Percentiles rank a stretch among this genome's conserved stretches.
These are phyloP conservation scores for Sebastes trivittatus DNA, from an alignment of 2,797 vertebrate species.

Conservation along the genomic window DNA sequence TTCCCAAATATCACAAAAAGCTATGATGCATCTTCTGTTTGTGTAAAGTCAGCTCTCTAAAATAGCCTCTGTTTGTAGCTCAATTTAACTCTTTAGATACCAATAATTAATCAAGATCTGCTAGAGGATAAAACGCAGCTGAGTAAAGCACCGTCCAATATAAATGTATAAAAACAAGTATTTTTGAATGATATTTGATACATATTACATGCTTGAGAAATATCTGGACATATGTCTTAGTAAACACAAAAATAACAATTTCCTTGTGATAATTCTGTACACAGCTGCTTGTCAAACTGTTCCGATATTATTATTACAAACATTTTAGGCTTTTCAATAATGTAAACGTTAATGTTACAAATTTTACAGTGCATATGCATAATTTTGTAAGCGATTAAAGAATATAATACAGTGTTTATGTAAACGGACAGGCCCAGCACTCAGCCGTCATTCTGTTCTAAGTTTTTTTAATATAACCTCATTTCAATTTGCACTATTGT, in stretches of 20 bases:
- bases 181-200: slow-evolving; percentile 31
- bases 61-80: slow-evolving; percentile 19
- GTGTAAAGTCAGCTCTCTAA: slow-evolving; percentile 27
- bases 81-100: slow-evolving; percentile 16
- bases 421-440: slow-evolving; percentile 56
- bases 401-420: slow-evolving; percentile 49
- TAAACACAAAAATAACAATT: slow-evolving; percentile 57
- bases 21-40: slow-evolving; percentile 10
- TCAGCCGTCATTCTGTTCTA: slow-evolving; percentile 44
- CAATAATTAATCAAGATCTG: slow-evolving; percentile 19
- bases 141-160: slow-evolving; percentile 35
- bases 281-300: slow-evolving; percentile 29
- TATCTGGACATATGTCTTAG: slow-evolving; percentile 30
- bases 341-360: slow-evolving; percentile 61
- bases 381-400: slow-evolving; percentile 54
- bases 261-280: slow-evolving; percentile 27
- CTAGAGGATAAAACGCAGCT: slow-evolving; percentile 26
- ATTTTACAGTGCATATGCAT: slow-evolving; percentile 54
- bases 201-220: slow-evolving; percentile 53
- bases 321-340: slow-evolving; percentile 26
- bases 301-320: slow-evolving; percentile 53
- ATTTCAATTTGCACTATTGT: slow-evolving; percentile 38
- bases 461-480: slow-evolving; percentile 11
- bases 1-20: slow-evolving; percentile 24
- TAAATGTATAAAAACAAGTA: slow-evolving; percentile 63